Conservation (phyloP, 1,140 invertebrate genomes). For the Eupeodes corollae region DNA sequence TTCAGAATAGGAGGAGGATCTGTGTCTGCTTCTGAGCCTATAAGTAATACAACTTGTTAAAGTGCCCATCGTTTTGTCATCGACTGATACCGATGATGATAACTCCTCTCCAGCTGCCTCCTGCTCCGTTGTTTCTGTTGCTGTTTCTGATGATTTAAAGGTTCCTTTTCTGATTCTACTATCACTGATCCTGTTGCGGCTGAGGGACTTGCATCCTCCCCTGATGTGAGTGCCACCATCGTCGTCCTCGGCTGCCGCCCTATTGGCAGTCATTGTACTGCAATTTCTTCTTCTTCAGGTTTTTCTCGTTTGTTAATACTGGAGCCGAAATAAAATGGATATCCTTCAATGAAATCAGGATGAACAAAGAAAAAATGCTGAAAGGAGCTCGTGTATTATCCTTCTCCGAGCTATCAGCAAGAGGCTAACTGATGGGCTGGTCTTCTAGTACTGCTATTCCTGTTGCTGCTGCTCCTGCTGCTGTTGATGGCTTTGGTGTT, state of each 20-base stretch:
- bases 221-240: background rate
- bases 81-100: background rate
- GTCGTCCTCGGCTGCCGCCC: background rate
- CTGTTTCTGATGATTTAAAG: background rate
- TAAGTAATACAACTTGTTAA: too few relatives aligned
- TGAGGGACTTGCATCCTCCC: background rate
- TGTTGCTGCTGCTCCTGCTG: too few relatives aligned
- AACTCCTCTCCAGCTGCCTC: background rate
- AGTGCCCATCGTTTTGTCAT: background rate
- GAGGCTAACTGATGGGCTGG: too few relatives aligned
- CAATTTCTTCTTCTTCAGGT: background rate
- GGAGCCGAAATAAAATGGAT: background rate
- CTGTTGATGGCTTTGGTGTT: background rate
- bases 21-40: too few relatives aligned
- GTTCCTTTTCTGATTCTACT: background rate
- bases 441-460: too few relatives aligned
- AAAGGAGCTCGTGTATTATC: too few relatives aligned
- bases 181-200: background rate
- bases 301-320: background rate
- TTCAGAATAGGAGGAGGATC: too few relatives aligned
- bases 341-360: too few relatives aligned
- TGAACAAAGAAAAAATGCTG: too few relatives aligned
- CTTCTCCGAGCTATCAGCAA: too few relatives aligned
- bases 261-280: background rate
- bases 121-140: too few relatives aligned